Evolutionary conservation across 1,140 invertebrate species (phyloP), one percentile per base, ranked within the genome.

Genomic region (Drosophila busckii): DNA sequence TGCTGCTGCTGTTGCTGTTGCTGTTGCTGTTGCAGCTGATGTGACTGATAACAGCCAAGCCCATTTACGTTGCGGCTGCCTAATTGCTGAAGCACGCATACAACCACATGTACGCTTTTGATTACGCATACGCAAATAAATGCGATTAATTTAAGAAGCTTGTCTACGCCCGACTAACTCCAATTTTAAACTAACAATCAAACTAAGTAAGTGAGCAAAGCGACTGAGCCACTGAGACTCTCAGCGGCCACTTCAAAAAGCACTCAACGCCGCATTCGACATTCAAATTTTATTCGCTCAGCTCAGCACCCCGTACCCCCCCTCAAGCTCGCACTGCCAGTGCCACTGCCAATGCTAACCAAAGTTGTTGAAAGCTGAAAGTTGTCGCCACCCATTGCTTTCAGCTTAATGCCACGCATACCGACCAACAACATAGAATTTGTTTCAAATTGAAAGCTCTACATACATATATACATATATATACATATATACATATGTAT

Each of bases 61-160:
- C 71, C 49, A 58, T 64, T 53, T 59, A 40, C 46, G 20, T 28
- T 62, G 32, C 34, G 50, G 49, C 45, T 45, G 50, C 49, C 68
- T 78, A 73, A 78, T 82, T 80, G 68, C 44, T 52, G 28, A 34
- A 25, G n/a, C 42, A 41, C 15, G 16, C 13, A 32, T 20, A 6
- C 5, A 9, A 12, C 15, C 10, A 15, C n/a, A 4, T 50, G n/a
- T 31, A 19, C 34, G 25, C 32, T 23, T 9, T 6, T 38, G n/a
- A n/a, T n/a, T n/a, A n/a, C n/a, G n/a, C n/a, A 23, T 50, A 2
- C 6, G 15, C 4, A 59, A 64, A 73, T 69, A 82, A 69, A 80
- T 82, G 73, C 68, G 75, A 80, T 80, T 82, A 80, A 58, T 73
- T 66, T 80, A 82, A 82, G 73, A 55, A 65, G 49, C 63, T 65